A percentile compares a stretch with the other conserved stretches of the same genome.
Conservation (phyloP, 2,113 vertebrate species). For the Ailuropoda melanoleuca region DNA sequence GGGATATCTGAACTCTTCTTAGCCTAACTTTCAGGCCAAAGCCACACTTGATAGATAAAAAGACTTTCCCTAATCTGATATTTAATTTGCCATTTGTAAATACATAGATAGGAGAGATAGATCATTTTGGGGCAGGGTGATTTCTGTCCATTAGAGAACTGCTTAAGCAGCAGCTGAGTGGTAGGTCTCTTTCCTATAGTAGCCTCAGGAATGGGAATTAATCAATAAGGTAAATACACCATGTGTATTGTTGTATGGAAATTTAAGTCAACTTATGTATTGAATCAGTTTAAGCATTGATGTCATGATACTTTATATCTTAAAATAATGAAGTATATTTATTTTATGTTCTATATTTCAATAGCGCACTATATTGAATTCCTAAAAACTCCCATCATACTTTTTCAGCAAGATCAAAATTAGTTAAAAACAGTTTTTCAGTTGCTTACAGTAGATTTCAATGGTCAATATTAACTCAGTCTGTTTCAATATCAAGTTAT, state of each 20-base stretch:
- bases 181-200: neutral
- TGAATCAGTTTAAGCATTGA: neutral
- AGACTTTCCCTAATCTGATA: neutral
- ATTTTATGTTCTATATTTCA: slow-evolving; percentile 7
- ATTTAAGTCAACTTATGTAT: neutral
- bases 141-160: neutral
- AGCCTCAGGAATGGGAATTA: neutral
- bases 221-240: neutral
- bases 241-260: neutral
- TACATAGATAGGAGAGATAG: neutral
- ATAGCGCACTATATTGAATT: neutral
- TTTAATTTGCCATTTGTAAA: slow-evolving; percentile 36
- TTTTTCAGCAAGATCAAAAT: slow-evolving; percentile 34
- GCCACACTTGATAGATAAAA: neutral
- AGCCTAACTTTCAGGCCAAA: neutral
- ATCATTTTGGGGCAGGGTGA: neutral
- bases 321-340: slow-evolving; percentile 16
- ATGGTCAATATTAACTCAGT: neutral
- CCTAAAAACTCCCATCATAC: neutral
- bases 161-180: neutral
- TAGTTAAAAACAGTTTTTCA: slow-evolving; percentile 22
- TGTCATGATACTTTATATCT: neutral
- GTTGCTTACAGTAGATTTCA: neutral
- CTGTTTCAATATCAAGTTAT: neutral
- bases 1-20: neutral